Conservation (phyloP, 2,113 vertebrate species). For the Fregetta grallaria region DNA sequence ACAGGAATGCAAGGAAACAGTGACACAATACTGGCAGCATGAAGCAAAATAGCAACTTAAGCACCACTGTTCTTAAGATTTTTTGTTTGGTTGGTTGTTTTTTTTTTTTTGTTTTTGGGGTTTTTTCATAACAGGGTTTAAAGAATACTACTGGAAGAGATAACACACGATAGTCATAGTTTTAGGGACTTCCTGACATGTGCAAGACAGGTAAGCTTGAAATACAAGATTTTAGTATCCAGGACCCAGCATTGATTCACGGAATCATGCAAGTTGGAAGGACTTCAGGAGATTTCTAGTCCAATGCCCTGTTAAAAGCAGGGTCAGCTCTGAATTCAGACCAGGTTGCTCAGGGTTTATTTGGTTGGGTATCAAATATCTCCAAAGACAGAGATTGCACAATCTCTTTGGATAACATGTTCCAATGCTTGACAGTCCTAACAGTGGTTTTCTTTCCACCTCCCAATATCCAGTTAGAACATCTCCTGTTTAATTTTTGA, state of each 20-base stretch:
- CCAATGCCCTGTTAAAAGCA: neutral
- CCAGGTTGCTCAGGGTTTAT: neutral
- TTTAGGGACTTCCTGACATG: neutral
- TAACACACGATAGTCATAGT: no score
- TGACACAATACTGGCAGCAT: neutral
- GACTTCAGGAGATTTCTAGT: neutral
- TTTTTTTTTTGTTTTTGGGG: neutral
- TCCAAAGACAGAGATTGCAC: neutral
- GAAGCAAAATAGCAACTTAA: neutral
- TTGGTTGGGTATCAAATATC: neutral
- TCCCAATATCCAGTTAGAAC: neutral
- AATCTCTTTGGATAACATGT: neutral
- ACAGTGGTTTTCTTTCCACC: neutral
- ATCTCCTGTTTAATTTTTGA: neutral
- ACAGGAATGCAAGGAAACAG: neutral
- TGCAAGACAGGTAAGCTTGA: neutral
- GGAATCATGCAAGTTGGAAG: neutral
- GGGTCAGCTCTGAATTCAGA: neutral
- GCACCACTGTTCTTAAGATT: neutral
- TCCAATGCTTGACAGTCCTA: neutral
- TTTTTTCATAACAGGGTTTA: neutral
- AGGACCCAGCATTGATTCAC: neutral
- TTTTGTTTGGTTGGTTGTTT: accelerated
- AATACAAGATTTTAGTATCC: neutral
- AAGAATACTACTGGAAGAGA: neutral